Evolutionary conservation across 2,797 vertebrate genomes (phyloP).

Genomic region (Enteromius thamalakanensis): DNA sequence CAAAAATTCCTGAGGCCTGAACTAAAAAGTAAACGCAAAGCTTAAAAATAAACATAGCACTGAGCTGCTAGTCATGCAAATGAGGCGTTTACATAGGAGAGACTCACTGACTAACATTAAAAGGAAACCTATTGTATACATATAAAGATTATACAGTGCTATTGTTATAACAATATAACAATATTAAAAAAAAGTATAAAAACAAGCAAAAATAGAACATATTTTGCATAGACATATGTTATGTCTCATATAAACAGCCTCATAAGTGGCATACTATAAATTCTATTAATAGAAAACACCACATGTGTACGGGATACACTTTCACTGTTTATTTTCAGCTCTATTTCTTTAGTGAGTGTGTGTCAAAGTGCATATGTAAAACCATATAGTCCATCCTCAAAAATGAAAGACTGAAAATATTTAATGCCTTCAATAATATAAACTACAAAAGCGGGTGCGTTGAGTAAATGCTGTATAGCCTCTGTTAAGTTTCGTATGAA

Average conservation of each 20-base stretch:
- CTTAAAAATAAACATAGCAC: background rate
- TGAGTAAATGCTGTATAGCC: background rate
- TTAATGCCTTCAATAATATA: background rate
- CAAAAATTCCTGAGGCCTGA: background rate
- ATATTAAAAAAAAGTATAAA: background rate
- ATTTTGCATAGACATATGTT: background rate
- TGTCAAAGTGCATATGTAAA: slow-evolving; percentile 19
- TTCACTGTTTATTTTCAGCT: background rate
- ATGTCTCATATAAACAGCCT: background rate
- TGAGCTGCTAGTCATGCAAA: background rate
- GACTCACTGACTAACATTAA: background rate
- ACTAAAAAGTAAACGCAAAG: background rate
- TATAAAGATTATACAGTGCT: background rate
- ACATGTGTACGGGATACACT: slow-evolving; percentile 1
- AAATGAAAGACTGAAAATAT: background rate
- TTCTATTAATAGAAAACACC: slow-evolving; percentile 12
- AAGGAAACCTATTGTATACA: background rate
- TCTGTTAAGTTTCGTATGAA: background rate
- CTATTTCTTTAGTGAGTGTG: background rate
- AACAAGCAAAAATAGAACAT: background rate
- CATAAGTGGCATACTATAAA: background rate
- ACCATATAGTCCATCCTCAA: background rate
- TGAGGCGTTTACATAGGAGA: background rate
- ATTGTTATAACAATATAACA: background rate
- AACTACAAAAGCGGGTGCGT: background rate